Evolutionary conservation across 2,888 invertebrate species (phyloP), one percentile per base, ranked within the genome.

Genomic region (Diaperis boleti): DNA sequence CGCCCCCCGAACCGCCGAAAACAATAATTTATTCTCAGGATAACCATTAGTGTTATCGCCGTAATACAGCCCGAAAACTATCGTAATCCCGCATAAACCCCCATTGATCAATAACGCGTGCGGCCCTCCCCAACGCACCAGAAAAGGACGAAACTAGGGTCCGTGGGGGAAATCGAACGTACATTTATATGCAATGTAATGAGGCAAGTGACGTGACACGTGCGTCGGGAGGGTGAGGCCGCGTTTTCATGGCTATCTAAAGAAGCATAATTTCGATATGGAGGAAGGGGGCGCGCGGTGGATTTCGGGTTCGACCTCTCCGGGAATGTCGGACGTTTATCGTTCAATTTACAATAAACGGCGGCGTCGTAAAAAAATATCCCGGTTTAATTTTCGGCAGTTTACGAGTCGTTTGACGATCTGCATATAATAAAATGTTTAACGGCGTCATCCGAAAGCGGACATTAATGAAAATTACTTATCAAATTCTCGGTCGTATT

Each of bases 21-120:
- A 70, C 70, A 64, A 73, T 74, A 72, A 73, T 74, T 74, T 69
- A 74, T 69, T 64, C 65, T 62, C 64, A 65, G 72, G 71, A 72
- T 72, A 72, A 72, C 72, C 71, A 73, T 74, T 74, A 74, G 71
- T 66, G 73, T 74, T 75, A 75, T 75, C 75, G 71, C 67, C 66
- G 67, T 68, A 68, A 70, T 73, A 69, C 74, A 75, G 72, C 72
- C 35, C 73, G 70, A 75, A 75, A 74, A 74, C 75, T 74, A 75
- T 74, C 73, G 68, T 75, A 75, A 75, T 74, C 74, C 73, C 42
- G 69, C 69, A 69, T 72, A 67, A 72, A 74, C 69, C 71, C 54
- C 67, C 71, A 72, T 73, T 74, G 73, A 74, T 75, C 74, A 74
- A 75, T 74, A 72, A 65, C 55, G 33, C 64, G 59, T 66, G 55